Conservation (phyloP, 2,888 invertebrate species). For the Caenorhabditis uteleia region DNA sequence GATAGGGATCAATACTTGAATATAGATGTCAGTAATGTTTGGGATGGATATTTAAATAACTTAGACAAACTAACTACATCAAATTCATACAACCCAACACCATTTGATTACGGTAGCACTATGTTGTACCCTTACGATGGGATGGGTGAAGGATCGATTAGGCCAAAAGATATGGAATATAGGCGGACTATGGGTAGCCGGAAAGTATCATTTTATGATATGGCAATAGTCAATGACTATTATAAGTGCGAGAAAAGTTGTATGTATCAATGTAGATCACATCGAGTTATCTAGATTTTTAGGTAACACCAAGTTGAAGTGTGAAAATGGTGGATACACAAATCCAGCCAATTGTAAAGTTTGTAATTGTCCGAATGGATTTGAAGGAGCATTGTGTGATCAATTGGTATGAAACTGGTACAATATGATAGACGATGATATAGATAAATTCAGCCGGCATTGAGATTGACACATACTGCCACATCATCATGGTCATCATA, state of each 20-base stretch:
- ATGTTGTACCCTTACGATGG: conserved; percentile 45
- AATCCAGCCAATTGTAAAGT: not conserved
- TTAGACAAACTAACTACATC: too few species aligned
- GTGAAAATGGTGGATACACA: conserved; percentile 1
- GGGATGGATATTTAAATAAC: not conserved
- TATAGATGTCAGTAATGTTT: conserved; percentile 23
- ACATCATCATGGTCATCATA: too few species aligned
- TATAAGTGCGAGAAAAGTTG: conserved; percentile 47
- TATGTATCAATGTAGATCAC: too few species aligned
- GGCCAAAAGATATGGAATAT: conserved; percentile 42
- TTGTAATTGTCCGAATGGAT: conserved; percentile 1
- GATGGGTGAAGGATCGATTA: conserved; percentile 45
- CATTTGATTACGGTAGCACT: conserved; percentile 62
- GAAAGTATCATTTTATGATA: conserved; percentile 54
- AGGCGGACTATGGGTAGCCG: conserved; percentile 53
- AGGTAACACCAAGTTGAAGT: not conserved
- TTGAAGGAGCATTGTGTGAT: not conserved
- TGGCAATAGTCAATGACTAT: conserved; percentile 62
- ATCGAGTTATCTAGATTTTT: too few species aligned
- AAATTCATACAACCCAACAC: conserved; percentile 5
- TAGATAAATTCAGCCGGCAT: too few species aligned
- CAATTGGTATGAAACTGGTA: too few species aligned
- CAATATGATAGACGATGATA: too few species aligned
- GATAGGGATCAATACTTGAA: conserved; percentile 31
- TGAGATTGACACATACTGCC: too few species aligned